These are phyloP conservation scores for Rhyzopertha dominica DNA, from an alignment of 1,140 invertebrate species.

Conservation along the genomic window DNA sequence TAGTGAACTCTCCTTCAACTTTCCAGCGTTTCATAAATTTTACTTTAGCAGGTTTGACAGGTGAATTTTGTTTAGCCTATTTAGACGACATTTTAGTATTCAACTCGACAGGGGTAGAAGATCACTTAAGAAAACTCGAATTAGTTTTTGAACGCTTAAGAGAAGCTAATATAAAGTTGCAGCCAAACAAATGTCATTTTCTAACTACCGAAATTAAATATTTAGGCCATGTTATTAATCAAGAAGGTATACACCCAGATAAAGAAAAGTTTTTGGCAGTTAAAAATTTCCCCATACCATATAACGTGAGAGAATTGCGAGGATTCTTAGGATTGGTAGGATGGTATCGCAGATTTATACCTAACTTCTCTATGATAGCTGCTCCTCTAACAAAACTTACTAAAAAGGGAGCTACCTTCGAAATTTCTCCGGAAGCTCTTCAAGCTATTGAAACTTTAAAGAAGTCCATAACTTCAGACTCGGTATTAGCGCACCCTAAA, in stretches of 20 bases:
- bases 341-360: no score
- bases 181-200: constrained; percentile 9
- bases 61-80: constrained; percentile 8
- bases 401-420: no score
- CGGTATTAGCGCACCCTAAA: no score
- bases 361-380: no score
- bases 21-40: constrained; percentile 14
- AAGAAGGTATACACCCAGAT: constrained; percentile 9
- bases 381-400: no score
- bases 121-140: not conserved
- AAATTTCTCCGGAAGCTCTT: no score
- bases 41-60: constrained; percentile 7
- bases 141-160: no score
- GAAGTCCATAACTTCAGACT: no score
- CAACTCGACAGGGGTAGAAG: constrained; percentile 3
- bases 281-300: constrained; percentile 13
- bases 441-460: no score
- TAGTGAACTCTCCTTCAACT: no score
- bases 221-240: constrained; percentile 17
- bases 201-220: constrained; percentile 13
- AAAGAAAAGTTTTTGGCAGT: constrained; percentile 14
- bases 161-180: constrained; percentile 15
- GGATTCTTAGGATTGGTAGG: no score
- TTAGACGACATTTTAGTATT: constrained; percentile 12
- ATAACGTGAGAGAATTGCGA: no score